Evolutionary conservation across 2,888 invertebrate species (phyloP).

Genomic region (Pristionchus exspectatus): DNA sequence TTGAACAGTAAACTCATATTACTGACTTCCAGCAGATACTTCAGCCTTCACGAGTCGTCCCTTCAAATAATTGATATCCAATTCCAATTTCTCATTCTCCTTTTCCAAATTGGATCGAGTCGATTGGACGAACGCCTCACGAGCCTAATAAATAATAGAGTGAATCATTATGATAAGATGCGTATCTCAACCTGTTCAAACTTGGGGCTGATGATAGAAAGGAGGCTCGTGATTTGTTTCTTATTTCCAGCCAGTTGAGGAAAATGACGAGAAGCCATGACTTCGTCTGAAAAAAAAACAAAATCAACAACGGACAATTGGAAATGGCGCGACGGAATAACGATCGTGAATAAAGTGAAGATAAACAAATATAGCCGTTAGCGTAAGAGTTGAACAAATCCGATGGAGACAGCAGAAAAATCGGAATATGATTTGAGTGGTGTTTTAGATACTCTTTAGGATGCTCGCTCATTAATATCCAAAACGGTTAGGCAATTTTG

Average conservation of each 20-base stretch:
- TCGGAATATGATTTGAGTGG: too few species aligned
- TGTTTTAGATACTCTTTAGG: too few species aligned
- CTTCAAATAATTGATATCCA: slow-evolving; percentile 67
- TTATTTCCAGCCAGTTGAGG: slow-evolving; percentile 63
- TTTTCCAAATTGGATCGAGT: slow-evolving; percentile 65
- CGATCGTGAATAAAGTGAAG: not conserved
- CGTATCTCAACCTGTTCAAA: slow-evolving; percentile 61
- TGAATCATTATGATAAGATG: not conserved
- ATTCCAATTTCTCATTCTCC: slow-evolving; percentile 65
- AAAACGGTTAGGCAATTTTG: too few species aligned
- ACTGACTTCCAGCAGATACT: slow-evolving; percentile 69
- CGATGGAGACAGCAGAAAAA: too few species aligned
- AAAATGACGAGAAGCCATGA: slow-evolving; percentile 58
- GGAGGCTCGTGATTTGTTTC: slow-evolving; percentile 60
- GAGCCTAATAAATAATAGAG: slow-evolving; percentile 51
- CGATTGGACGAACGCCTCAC: slow-evolving; percentile 56
- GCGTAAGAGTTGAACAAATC: not conserved
- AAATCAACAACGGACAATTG: not conserved
- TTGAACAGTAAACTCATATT: not conserved
- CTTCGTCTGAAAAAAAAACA: not conserved
- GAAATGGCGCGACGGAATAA: not conserved
- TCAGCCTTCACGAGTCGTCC: slow-evolving; percentile 68
- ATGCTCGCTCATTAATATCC: too few species aligned
- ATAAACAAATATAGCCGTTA: not conserved
- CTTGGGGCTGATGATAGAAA: slow-evolving; percentile 61